phyloP scores from a whole-genome alignment of 2,113 vertebrate genomes.

The Dascyllus trimaculatus region DNA sequence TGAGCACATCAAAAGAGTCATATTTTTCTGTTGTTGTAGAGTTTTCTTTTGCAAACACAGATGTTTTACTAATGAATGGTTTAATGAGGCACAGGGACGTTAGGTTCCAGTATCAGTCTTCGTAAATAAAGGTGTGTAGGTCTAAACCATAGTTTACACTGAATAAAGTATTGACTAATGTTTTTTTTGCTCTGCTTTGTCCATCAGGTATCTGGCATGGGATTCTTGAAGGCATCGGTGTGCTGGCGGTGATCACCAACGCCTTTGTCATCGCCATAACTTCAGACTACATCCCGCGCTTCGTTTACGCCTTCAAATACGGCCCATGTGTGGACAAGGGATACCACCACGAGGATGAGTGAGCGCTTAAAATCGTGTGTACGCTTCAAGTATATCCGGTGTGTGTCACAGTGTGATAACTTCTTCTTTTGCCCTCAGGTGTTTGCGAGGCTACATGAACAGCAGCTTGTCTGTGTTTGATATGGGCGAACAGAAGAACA shows the following conservation, averaged over 20 bases:
- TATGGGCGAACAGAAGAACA: conserved; percentile 88
- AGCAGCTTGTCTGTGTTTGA: conserved; percentile 96
- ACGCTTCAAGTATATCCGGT: neutral
- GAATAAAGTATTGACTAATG: neutral
- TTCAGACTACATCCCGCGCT: conserved; percentile 98
- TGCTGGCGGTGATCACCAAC: conserved; percentile 98
- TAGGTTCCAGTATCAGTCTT: neutral
- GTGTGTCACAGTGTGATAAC: neutral
- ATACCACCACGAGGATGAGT: conserved; percentile 86
- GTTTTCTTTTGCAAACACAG: neutral
- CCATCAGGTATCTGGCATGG: conserved; percentile 96
- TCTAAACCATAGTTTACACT: neutral
- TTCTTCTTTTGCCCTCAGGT: conserved; percentile 80
- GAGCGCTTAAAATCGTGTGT: neutral
- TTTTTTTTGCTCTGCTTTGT: conserved; percentile 1
- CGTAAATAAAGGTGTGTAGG: no score
- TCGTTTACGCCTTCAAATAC: conserved; percentile 98
- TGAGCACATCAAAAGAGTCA: neutral
- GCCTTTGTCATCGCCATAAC: conserved; percentile 99
- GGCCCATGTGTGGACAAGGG: conserved; percentile 93
- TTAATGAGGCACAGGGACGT: neutral
- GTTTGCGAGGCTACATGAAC: conserved; percentile 96
- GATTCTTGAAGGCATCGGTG: conserved; percentile 97
- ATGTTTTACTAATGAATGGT: neutral
- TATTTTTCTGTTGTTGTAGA: neutral